These are phyloP conservation scores for Leptarthrus brevirostris DNA, from an alignment of 2,888 invertebrate species.

Conservation along the genomic window DNA sequence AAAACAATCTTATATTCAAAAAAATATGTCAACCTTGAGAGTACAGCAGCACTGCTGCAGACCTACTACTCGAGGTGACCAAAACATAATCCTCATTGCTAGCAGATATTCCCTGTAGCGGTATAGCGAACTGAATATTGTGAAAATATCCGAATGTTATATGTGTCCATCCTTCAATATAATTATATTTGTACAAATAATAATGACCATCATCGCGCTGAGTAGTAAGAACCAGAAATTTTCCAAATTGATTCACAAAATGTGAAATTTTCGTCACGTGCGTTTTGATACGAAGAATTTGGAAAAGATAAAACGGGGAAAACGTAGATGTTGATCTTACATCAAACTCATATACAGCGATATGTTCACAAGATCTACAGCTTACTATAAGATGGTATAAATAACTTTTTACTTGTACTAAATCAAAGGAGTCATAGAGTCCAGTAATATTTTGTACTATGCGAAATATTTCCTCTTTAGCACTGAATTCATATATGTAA, in stretches of 20 bases:
- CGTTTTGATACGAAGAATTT: background rate
- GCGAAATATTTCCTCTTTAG: background rate
- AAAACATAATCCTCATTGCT: background rate
- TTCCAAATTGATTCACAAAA: background rate
- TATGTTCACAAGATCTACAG: background rate
- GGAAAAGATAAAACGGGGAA: background rate
- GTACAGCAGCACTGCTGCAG: background rate
- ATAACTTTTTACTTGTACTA: background rate
- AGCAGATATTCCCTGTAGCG: background rate
- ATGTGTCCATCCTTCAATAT: slow-evolving; percentile 2
- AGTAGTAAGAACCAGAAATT: background rate
- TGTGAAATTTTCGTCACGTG: background rate
- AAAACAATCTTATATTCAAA: background rate
- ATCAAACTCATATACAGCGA: slow-evolving; percentile 9
- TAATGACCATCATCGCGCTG: background rate
- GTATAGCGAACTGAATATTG: background rate
- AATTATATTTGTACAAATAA: background rate
- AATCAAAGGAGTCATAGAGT: background rate
- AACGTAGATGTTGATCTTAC: background rate
- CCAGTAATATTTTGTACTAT: slow-evolving; percentile 1
- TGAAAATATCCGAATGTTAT: background rate
- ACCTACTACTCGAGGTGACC: background rate
- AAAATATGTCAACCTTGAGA: background rate
- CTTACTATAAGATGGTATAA: background rate
- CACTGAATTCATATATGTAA: slow-evolving; percentile 1